Conservation (phyloP, 2,113 vertebrate species). For the Bos indicus region DNA sequence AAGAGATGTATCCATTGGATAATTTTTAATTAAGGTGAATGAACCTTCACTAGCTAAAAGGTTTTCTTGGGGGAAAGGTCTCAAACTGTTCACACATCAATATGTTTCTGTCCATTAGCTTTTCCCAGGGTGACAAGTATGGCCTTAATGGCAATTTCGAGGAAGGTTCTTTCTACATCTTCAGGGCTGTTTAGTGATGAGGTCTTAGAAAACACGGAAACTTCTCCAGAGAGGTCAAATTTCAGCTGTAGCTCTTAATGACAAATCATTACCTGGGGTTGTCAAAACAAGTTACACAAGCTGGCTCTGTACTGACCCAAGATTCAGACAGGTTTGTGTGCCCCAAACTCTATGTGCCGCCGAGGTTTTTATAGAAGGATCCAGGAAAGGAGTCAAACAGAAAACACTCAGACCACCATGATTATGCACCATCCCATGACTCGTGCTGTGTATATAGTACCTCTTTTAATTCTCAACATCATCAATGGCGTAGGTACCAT, state of each 20-base stretch:
- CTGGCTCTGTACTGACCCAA: background rate
- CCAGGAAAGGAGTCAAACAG: background rate
- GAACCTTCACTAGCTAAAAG: constrained; percentile 50
- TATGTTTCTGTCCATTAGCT: constrained; percentile 76
- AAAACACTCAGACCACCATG: background rate
- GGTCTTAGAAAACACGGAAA: constrained; percentile 56
- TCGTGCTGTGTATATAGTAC: rapidly evolving
- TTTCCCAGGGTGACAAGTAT: constrained; percentile 72
- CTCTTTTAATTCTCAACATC: background rate
- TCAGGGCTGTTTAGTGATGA: constrained; percentile 65
- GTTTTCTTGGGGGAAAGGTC: constrained; percentile 67
- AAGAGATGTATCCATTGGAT: constrained; percentile 36
- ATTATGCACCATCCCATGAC: rapidly evolving
- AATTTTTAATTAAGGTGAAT: constrained; percentile 70
- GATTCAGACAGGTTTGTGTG: background rate
- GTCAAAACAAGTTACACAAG: constrained; percentile 43
- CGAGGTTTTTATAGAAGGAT: rapidly evolving
- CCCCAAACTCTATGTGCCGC: background rate
- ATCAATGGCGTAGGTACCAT: rapidly evolving
- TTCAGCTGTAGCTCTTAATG: constrained; percentile 53
- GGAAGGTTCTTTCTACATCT: constrained; percentile 20
- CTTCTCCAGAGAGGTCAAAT: background rate
- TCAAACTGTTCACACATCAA: constrained; percentile 72
- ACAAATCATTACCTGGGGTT: constrained; percentile 63
- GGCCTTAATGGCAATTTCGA: constrained; percentile 63